These are phyloP conservation scores for Trididemnum clinides DNA, from an alignment of 23 tunicate species.

Conservation along the genomic window DNA sequence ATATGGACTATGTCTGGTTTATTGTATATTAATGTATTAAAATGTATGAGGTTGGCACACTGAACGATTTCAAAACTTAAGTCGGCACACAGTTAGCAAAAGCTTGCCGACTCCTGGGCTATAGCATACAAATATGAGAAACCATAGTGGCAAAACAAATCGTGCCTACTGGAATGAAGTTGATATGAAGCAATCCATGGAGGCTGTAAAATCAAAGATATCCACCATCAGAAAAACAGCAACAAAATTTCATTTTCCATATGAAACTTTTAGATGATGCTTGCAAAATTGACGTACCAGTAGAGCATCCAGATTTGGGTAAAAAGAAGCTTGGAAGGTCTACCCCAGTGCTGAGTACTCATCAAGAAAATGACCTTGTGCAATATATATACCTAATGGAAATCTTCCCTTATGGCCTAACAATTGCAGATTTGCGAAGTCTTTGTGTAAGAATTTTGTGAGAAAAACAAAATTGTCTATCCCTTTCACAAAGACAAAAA, in stretches of 20 bases:
- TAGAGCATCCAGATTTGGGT: background rate
- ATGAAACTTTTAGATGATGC: background rate
- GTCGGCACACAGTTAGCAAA: too few relatives aligned
- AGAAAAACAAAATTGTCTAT: background rate
- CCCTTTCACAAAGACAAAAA: conserved; percentile 1
- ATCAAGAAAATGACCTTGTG: background rate
- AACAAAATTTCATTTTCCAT: background rate
- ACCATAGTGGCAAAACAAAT: conserved; percentile 7
- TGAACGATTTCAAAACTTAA: too few relatives aligned
- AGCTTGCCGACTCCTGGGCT: too few relatives aligned
- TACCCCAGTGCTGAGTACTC: background rate
- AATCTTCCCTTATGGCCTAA: background rate
- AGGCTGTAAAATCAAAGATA: too few relatives aligned
- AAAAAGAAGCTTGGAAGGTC: conserved; percentile 5
- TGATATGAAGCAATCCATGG: background rate
- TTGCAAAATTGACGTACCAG: background rate
- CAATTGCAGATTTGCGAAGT: conserved; percentile 1
- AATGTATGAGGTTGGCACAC: too few relatives aligned
- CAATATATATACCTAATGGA: background rate
- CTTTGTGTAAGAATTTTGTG: background rate
- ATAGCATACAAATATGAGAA: background rate
- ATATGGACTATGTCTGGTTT: too few relatives aligned
- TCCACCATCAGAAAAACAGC: background rate
- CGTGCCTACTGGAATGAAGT: conserved; percentile 2
- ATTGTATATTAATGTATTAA: too few relatives aligned